A percentile compares a stretch with the other conserved stretches of the same genome.
phyloP scores from a whole-genome alignment of 2,888 invertebrate species.

The Gandaritis pyraliata region DNA sequence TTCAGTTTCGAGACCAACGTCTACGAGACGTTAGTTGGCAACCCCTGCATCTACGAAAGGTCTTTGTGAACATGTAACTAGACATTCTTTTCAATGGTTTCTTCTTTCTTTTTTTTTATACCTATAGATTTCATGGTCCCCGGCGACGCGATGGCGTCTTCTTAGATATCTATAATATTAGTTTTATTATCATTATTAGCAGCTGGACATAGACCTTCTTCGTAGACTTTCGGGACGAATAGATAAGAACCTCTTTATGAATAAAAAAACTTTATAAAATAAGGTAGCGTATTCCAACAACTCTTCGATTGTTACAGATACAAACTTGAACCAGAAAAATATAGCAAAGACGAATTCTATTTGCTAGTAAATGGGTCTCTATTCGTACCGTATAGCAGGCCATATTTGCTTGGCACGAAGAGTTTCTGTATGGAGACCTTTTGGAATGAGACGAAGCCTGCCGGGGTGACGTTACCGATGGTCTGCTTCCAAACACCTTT shows the following conservation, averaged over 20 bases:
- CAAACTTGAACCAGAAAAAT: conserved; percentile 77
- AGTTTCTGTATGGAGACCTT: conserved; percentile 86
- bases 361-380: conserved; percentile 85
- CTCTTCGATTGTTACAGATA: conserved; percentile 68
- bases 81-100: conserved; percentile 34
- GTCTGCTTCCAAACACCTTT: conserved; percentile 77
- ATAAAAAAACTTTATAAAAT: no score
- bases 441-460: conserved; percentile 71
- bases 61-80: conserved; percentile 53
- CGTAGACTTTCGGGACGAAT: no score
- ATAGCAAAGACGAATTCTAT: conserved; percentile 81
- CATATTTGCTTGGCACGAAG: conserved; percentile 75
- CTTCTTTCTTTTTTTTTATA: conserved; percentile 10
- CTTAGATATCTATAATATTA: no score
- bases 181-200: no score
- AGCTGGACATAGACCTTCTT: no score
- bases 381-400: conserved; percentile 76
- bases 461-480: conserved; percentile 79
- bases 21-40: conserved; percentile 83
- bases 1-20: conserved; percentile 72
- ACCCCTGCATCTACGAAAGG: conserved; percentile 83
- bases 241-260: no score
- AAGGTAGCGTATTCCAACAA: no score
- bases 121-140: background rate
- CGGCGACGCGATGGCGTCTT: background rate